Percentiles rank a stretch among this genome's conserved stretches.
Conservation (phyloP, 2,888 invertebrate genomes). For the Drosophila subsilvestris region DNA sequence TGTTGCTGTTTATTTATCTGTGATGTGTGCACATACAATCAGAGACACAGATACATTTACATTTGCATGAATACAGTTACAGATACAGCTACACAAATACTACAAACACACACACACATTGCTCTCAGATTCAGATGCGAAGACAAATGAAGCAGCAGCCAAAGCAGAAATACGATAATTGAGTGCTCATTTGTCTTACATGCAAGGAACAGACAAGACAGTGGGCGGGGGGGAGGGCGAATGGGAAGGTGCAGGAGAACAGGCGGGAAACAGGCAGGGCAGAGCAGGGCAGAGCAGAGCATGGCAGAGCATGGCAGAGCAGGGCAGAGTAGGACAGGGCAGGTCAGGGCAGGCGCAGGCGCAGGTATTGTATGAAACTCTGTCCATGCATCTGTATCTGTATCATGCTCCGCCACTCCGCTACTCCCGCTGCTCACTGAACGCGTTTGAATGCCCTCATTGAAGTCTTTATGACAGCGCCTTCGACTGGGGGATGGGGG, state of each 20-base stretch:
- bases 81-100: constrained; percentile 3
- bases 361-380: constrained; percentile 63
- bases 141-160: constrained; percentile 74
- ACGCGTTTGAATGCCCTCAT: constrained; percentile 71
- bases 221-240: background rate
- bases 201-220: constrained; percentile 49
- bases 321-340: background rate
- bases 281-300: too few species aligned
- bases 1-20: too few species aligned
- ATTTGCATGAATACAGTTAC: too few species aligned
- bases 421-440: constrained; percentile 44
- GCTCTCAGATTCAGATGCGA: constrained; percentile 41
- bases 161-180: constrained; percentile 78
- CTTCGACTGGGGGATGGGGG: constrained; percentile 16
- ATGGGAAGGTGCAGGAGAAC: constrained; percentile 20
- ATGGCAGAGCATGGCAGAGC: too few species aligned
- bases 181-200: constrained; percentile 77
- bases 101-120: background rate
- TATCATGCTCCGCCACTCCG: constrained; percentile 34
- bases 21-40: too few species aligned
- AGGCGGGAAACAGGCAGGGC: constrained; percentile 37
- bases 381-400: constrained; percentile 41
- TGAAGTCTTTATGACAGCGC: constrained; percentile 74
- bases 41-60: too few species aligned
- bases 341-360: constrained; percentile 36